Evolutionary conservation across 2,888 invertebrate genomes (phyloP).

Genomic region (Mesorhabditis belari): DNA sequence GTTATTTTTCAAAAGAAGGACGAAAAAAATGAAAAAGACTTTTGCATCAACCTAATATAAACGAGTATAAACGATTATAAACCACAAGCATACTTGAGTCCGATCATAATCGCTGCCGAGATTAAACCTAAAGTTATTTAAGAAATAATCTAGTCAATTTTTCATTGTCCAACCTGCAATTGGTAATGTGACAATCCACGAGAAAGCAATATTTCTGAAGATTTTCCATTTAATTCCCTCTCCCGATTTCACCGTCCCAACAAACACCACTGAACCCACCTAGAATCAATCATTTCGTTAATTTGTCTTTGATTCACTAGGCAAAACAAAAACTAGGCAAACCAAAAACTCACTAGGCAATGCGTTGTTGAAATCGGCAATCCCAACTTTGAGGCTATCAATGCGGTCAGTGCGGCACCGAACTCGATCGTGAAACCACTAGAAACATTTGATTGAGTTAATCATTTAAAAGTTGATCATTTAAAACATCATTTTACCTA

Average conservation of each 20-base stretch:
- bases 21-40: too few species aligned
- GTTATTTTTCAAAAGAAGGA: too few species aligned
- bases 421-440: slow-evolving; percentile 92
- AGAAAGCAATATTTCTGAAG: slow-evolving; percentile 80
- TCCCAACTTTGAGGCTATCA: slow-evolving; percentile 90
- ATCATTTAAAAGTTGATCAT: too few species aligned
- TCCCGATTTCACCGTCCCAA: slow-evolving; percentile 71
- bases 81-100: slow-evolving; percentile 20
- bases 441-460: slow-evolving; percentile 37
- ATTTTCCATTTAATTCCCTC: slow-evolving; percentile 60
- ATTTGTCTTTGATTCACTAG: background rate
- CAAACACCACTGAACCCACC: slow-evolving; percentile 83
- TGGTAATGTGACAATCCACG: slow-evolving; percentile 93
- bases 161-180: too few species aligned
- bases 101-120: slow-evolving; percentile 38
- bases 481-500: slow-evolving; percentile 71
- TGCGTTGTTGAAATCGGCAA: slow-evolving; percentile 95
- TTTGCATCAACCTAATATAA: too few species aligned
- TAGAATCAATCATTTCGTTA: slow-evolving; percentile 2
- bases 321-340: background rate
- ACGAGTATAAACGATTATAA: too few species aligned
- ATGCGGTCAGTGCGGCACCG: slow-evolving; percentile 88
- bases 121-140: slow-evolving; percentile 20
- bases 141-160: too few species aligned
- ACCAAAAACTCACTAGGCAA: slow-evolving; percentile 71